Evolutionary conservation across 2,113 vertebrate species (phyloP), one percentile per base, ranked within the genome.

Genomic region (Ptychochromis oligacanthus): DNA sequence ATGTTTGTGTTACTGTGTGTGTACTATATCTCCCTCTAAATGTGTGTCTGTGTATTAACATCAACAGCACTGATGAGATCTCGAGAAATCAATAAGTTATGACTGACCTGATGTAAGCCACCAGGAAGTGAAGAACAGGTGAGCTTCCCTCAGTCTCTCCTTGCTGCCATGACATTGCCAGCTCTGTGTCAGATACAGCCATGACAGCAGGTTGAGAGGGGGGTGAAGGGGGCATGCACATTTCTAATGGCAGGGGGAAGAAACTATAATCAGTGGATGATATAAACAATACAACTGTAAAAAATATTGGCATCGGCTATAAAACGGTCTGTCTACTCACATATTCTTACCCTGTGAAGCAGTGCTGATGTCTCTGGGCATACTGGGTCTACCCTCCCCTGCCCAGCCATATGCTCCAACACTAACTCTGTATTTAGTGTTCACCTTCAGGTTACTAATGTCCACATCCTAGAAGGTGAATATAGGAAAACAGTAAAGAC

Each of bases 121-220:
- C 96, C 2, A 78, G 94, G 91, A 97, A 99, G 92, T 97, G 96
- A 79, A 95, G 96, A 81, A 97, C 86, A 12, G 97, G 96, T 75
- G 96, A 93, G 46, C 96, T 97, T 87, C 97, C 97, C 75, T 97
- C 95, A 0, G 85, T 97, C 38, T 87, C 92, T 64, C 97, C 96
- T 6, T 96, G 95, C 91, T 97, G 97, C 98, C 98, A 99, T 46
- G 97, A 98, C 58, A 99, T 90, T 0, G 98, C 97, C 88, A 99
- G 96, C 90, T 99, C 97, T 1, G 97, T 97, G 92, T 99, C 97
- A 3, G 98, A 99, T 79, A 99, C 96, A 6, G 97, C 96, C 20
- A 95, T 88, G 0, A 96, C 96, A 2, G 94, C 93, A 1, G 97
- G 97, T 83, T 96, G 95, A 14, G 95, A 93, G 0, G 98, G 98